Evolutionary conservation across 2,113 vertebrate species (phyloP), one percentile per base, ranked within the genome.

Genomic region (Leptocoma aspasia): DNA sequence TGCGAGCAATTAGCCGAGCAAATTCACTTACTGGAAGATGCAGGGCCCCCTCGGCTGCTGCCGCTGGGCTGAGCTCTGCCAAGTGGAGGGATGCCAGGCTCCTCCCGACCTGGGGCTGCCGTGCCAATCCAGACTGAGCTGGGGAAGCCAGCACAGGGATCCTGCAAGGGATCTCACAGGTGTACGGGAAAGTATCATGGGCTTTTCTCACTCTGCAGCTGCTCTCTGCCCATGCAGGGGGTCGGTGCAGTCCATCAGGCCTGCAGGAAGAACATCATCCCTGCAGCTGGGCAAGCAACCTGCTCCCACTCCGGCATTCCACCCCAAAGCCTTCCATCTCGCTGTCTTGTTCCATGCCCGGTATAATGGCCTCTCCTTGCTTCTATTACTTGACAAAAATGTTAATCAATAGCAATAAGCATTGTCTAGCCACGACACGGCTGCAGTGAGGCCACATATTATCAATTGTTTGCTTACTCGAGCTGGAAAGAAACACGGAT

Each of bases 1-100:
- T 68, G 68, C 7, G 1, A 61, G 64, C 81, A 96, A 92, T 94
- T 95, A 97, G 83, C 80, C 6, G 4, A 94, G 72, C 42, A 94
- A 95, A 95, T 93, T 89, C 90, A 88, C 87, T 94, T 77, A 57
- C 72, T 94, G 35, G 7, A 42, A 90, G 87, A 72, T 9, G 45
- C 33, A 45, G 50, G 44, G 66, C 42, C 37, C 26, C 16, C 42
- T 37, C 0, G 0, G 53, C 70, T 76, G 53, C 57, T 44, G 70
- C 50, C 45, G 78, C 17, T 27, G 39, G 84, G 59, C 49, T 45
- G 30, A 41, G 42, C 37, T 80, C 50, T 10, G 27, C 72, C 53
- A 52, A 22, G 37, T 52, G 64, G 72, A 89, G 52, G 2, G 1
- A 30, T 81, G 80, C 70, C 70, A 76, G 39, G 26, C 8, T 65